Evolutionary conservation across 2,797 vertebrate species (phyloP), one percentile per base, ranked within the genome.

Genomic region (Potorous gilbertii): DNA sequence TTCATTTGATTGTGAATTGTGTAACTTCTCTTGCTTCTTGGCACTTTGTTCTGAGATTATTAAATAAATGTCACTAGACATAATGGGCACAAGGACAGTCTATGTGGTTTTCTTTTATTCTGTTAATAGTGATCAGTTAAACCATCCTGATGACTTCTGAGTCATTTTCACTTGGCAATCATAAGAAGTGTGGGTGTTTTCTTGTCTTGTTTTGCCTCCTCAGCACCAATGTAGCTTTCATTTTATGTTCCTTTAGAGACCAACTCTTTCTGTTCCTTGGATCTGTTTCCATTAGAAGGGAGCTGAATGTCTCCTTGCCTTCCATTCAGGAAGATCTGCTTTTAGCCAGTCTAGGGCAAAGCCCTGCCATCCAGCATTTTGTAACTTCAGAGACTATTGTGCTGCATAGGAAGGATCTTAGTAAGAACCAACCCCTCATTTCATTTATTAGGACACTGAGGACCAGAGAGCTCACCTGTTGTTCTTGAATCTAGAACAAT

Each of bases 221-320:
- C 90, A 46, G 52, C 5, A 91, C 91, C 40, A 56, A 34, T 55
- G 46, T 46, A 1, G 54, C 29, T 54, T 90, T 31, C 40, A 54
- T 97, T 95, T 66, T 92, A 18, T 94, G 52, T 94, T 93, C 95
- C 93, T 95, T 93, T 21, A 18, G 29, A 31, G 93, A 92, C 95
- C 96, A 27, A 50, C 16, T 92, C 90, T 54, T 55, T 12, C 0
- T 90, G 40, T n/a, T 90, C 13, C 54, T 90, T 27, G 90, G 89
- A 59, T 95, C 54, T n/a, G 2, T 90, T 91, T 81, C 18, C 54
- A 90, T 28, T n/a, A 54, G 89, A 90, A 90, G 1, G 29, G 28
- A 59, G 28, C 11, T 92, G 46, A 10, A 90, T 92, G 92, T 94
- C 5, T 87, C 74, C 46, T 18, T 81, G 57, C 10, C 55, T 92